These are phyloP conservation scores for Anseranas semipalmata DNA, from an alignment of 2,113 vertebrate genomes.

Conservation along the genomic window DNA sequence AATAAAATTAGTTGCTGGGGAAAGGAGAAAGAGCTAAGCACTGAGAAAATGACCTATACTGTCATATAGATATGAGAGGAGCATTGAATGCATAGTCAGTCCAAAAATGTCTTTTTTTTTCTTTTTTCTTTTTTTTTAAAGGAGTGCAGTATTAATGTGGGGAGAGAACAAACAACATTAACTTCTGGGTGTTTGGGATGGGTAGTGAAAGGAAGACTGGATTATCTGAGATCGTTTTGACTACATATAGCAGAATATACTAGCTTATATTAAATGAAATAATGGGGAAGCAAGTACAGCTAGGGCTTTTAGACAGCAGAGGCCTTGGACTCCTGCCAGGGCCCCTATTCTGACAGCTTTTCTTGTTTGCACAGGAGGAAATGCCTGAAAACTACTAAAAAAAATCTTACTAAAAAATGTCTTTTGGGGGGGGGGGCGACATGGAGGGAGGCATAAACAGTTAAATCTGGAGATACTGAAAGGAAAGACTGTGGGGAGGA, in stretches of 20 bases:
- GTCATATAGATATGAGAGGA: not conserved
- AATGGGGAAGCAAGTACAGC: not conserved
- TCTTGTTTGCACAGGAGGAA: not conserved
- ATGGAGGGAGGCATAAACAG: no score
- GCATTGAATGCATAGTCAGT: not conserved
- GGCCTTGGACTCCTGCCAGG: not conserved
- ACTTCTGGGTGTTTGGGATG: not conserved
- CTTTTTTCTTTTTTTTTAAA: not conserved
- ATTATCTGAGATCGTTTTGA: not conserved
- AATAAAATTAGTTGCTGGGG: not conserved
- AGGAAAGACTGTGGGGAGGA: not conserved
- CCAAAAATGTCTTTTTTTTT: not conserved
- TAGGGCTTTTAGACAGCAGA: not conserved
- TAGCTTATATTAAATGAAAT: not conserved
- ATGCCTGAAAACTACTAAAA: not conserved
- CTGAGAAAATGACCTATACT: not conserved
- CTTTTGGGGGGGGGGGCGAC: rapidly evolving
- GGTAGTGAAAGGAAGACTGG: not conserved
- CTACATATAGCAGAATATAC: not conserved
- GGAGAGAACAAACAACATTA: not conserved
- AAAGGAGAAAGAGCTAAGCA: not conserved
- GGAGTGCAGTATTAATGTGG: not conserved
- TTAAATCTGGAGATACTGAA: not conserved
- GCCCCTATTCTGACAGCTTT: not conserved
- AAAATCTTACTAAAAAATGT: no score